Conservation (phyloP, 2,113 vertebrate species). For the Ailurus styani region DNA sequence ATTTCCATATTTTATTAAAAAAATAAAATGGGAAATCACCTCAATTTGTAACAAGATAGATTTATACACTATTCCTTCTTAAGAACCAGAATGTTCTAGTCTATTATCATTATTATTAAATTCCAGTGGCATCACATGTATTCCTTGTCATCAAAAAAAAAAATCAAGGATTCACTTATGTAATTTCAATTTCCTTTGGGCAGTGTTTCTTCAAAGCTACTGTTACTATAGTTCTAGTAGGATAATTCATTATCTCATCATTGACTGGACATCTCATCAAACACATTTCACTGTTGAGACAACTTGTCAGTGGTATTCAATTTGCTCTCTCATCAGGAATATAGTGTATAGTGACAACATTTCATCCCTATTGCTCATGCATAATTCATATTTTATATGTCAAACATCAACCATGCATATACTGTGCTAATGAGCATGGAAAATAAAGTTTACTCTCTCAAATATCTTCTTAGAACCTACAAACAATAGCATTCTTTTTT, state of each 20-base stretch:
- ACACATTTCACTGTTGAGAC: slow-evolving; percentile 65
- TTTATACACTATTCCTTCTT: background rate
- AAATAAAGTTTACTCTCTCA: slow-evolving; percentile 43
- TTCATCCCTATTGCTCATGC: slow-evolving; percentile 54
- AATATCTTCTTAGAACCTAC: background rate
- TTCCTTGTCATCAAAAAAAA: background rate
- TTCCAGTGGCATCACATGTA: background rate
- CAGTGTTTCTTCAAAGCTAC: slow-evolving; percentile 39
- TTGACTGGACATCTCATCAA: slow-evolving; percentile 70
- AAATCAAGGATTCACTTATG: slow-evolving; percentile 6
- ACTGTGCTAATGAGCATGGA: slow-evolving; percentile 61
- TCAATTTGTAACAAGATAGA: background rate
- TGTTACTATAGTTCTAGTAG: background rate
- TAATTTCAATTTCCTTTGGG: slow-evolving; percentile 34
- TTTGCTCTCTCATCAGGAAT: slow-evolving; percentile 66
- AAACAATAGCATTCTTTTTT: slow-evolving; percentile 32
- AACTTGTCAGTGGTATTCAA: slow-evolving; percentile 70
- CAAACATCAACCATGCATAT: slow-evolving; percentile 56
- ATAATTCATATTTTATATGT: slow-evolving; percentile 66
- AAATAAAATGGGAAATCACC: background rate
- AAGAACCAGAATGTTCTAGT: background rate
- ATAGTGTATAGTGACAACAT: slow-evolving; percentile 62
- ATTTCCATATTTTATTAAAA: slow-evolving; percentile 7
- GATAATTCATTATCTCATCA: slow-evolving; percentile 64
- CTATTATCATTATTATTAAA: slow-evolving; percentile 12